phyloP scores from a whole-genome alignment of 2,113 vertebrate genomes.

The Mungos mungo region DNA sequence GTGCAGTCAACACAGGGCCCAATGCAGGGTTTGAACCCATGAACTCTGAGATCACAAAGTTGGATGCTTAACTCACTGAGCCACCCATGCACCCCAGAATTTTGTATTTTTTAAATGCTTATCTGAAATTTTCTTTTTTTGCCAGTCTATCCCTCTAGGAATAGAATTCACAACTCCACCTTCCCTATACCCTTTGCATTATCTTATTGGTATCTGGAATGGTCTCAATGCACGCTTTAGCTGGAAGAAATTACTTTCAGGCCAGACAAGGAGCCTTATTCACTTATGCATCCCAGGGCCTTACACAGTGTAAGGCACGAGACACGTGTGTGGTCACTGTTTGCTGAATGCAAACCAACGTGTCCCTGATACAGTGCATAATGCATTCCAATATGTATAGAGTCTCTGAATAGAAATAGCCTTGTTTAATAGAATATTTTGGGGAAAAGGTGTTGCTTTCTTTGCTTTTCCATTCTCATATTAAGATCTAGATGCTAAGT shows the following conservation, averaged over 20 bases:
- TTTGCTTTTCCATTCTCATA: not conserved
- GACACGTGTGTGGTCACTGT: fast-evolving
- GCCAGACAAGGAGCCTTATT: not conserved
- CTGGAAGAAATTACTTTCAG: not conserved
- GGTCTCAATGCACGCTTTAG: not conserved
- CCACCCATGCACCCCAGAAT: not conserved
- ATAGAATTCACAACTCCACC: not conserved
- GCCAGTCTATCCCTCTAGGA: fast-evolving
- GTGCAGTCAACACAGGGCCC: no score
- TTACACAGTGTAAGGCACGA: fast-evolving
- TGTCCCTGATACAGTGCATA: not conserved
- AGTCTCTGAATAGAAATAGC: not conserved
- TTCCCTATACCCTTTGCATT: fast-evolving
- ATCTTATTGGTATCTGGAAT: not conserved
- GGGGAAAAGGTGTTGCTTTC: not conserved
- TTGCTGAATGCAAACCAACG: not conserved
- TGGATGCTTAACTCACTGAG: no score
- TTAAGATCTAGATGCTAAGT: not conserved
- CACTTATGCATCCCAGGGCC: not conserved
- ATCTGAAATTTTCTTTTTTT: not conserved
- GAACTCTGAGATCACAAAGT: no score
- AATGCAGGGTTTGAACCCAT: no score
- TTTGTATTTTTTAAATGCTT: not conserved
- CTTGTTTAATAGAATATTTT: not conserved
- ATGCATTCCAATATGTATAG: not conserved